Evolutionary conservation across 2,888 invertebrate genomes (phyloP).

Genomic region (Rhopalosiphum nymphaeae): DNA sequence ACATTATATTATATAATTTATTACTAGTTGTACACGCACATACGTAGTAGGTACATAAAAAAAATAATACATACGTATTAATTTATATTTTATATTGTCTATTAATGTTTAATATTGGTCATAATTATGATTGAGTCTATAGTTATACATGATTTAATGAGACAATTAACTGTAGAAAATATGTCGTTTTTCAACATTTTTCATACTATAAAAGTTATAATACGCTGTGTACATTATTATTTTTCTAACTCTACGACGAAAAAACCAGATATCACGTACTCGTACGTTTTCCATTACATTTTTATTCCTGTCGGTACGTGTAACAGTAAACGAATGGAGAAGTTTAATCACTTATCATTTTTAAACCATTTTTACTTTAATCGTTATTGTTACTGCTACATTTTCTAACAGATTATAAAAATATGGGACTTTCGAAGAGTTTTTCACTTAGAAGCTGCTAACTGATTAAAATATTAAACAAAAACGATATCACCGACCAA

Average conservation of each 20-base stretch:
- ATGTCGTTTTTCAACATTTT: not conserved
- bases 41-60: not conserved
- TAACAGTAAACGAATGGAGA: not conserved
- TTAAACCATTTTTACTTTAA: not conserved
- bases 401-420: not conserved
- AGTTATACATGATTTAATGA: not conserved
- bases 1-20: not conserved
- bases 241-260: not conserved
- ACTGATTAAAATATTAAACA: not conserved
- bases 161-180: not conserved
- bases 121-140: not conserved
- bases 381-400: not conserved
- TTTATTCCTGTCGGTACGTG: not conserved
- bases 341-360: not conserved
- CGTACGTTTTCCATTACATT: not conserved
- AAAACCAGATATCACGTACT: not conserved
- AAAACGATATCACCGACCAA: not conserved
- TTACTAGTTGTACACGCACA: not conserved
- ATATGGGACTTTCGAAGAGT: not conserved
- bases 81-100: not conserved
- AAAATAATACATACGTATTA: not conserved
- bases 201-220: not conserved
- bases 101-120: not conserved
- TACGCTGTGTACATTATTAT: not conserved
- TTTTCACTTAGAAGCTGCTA: not conserved